Conservation (phyloP, 2,888 invertebrate genomes). For the Ormyrus pomaceus region DNA sequence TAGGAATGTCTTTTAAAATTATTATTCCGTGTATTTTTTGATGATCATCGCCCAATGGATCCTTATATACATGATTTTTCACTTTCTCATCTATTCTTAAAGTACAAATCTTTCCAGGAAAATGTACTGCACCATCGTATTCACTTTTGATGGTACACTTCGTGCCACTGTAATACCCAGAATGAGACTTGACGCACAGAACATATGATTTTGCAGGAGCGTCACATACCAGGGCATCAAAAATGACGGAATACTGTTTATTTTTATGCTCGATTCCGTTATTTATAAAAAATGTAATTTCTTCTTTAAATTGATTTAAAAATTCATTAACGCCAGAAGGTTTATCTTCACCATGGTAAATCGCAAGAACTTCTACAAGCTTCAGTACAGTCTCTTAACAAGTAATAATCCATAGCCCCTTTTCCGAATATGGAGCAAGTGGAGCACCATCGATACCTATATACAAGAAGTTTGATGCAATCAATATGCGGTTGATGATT, state of each 20-base stretch:
- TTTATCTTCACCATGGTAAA: conserved; percentile 4
- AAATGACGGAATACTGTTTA: conserved; percentile 23
- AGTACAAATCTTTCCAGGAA: conserved; percentile 48
- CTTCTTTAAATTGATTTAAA: neutral
- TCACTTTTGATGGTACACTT: conserved; percentile 56
- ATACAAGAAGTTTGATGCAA: no score
- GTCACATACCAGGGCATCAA: conserved; percentile 52
- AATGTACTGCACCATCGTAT: conserved; percentile 39
- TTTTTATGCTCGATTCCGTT: conserved; percentile 1
- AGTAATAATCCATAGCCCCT: neutral
- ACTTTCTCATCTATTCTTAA: conserved; percentile 52
- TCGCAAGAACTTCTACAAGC: neutral
- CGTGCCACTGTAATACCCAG: conserved; percentile 52
- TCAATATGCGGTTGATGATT: no score
- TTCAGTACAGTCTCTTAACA: conserved; percentile 1
- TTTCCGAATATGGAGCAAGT: neutral
- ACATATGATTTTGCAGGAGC: conserved; percentile 55
- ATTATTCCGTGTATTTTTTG: conserved; percentile 48
- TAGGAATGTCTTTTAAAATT: conserved; percentile 48
- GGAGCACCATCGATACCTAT: neutral
- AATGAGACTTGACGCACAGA: conserved; percentile 50
- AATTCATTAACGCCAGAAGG: neutral
- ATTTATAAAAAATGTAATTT: neutral
- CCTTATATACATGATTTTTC: conserved; percentile 23
- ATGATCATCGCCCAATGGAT: conserved; percentile 45